Percentiles rank a stretch among this genome's conserved stretches.
Evolutionary conservation across 2,113 vertebrate genomes (phyloP).

Genomic region (Xyrauchen texanus): DNA sequence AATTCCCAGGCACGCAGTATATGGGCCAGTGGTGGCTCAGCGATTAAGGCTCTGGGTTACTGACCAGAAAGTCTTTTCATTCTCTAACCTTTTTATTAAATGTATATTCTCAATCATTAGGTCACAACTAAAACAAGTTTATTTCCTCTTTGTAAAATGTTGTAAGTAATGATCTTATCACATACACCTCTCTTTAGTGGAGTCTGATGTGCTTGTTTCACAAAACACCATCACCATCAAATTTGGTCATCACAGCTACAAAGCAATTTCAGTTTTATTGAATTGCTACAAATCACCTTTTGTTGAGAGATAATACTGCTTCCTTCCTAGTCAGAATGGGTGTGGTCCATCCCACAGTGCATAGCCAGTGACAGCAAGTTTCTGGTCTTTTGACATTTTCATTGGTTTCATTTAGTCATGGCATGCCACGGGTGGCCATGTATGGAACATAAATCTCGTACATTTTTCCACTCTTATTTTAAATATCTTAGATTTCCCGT

Average conservation of each 20-base stretch:
- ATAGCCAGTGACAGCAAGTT: slow-evolving; percentile 22
- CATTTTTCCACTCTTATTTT: not conserved
- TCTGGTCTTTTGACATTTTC: slow-evolving; percentile 11
- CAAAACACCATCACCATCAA: not conserved
- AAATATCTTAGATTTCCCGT: not conserved
- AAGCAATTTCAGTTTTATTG: slow-evolving; percentile 2
- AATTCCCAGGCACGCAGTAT: too few species aligned
- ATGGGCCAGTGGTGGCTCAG: too few species aligned
- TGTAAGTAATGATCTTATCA: not conserved
- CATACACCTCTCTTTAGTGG: too few species aligned
- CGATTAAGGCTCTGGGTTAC: too few species aligned
- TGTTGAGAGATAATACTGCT: slow-evolving; percentile 36
- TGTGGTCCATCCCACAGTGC: not conserved
- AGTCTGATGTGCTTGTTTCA: not conserved
- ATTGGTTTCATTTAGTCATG: not conserved
- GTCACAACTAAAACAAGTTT: not conserved
- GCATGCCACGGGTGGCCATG: not conserved
- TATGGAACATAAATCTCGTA: slow-evolving; percentile 7
- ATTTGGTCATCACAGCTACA: not conserved
- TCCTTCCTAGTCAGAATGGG: slow-evolving; percentile 24
- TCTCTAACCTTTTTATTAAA: too few species aligned
- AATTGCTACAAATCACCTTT: not conserved
- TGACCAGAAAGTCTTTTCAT: too few species aligned
- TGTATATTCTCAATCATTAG: not conserved
- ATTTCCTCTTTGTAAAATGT: not conserved